These are phyloP conservation scores for Halcyon chelicuti DNA, from an alignment of 2,797 vertebrate species.

Conservation along the genomic window DNA sequence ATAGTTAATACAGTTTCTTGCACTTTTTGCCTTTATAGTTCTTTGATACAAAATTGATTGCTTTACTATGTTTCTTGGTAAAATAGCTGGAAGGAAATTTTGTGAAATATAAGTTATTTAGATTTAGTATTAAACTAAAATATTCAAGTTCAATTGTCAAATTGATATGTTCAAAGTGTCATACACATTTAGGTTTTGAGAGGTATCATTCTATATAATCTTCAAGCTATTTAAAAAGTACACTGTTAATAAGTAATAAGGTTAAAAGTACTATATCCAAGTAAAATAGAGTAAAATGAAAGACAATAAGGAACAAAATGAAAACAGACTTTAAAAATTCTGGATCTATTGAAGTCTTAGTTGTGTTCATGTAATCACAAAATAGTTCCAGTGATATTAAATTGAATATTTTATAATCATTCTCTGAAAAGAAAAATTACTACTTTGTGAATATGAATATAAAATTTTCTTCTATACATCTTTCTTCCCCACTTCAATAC, in stretches of 20 bases:
- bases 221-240: background rate
- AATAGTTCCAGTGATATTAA: background rate
- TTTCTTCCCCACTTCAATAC: background rate
- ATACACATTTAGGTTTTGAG: background rate
- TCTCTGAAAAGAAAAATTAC: background rate
- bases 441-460: background rate
- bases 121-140: background rate
- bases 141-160: background rate
- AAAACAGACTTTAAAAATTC: background rate
- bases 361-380: background rate
- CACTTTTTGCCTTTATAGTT: background rate
- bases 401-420: background rate
- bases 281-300: background rate
- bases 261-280: background rate
- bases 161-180: background rate
- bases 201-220: background rate
- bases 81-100: background rate
- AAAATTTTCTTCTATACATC: background rate
- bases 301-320: background rate
- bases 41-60: background rate
- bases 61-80: background rate
- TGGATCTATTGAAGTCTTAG: background rate
- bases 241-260: background rate
- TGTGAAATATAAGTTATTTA: background rate
- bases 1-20: background rate